Evolutionary conservation across 2,888 invertebrate species (phyloP).

Genomic region (Deilephila porcellus): DNA sequence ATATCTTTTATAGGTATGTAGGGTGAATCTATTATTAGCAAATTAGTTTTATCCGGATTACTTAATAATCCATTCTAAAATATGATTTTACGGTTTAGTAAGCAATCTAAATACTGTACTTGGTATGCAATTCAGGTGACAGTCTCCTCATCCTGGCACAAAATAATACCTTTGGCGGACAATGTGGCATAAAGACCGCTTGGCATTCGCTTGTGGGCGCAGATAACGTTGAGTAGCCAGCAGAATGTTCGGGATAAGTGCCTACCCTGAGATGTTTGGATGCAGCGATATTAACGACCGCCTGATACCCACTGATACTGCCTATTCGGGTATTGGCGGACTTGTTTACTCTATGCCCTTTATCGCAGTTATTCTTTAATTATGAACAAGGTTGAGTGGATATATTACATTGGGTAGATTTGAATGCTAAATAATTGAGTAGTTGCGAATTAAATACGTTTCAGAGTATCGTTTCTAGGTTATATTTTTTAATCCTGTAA

Average conservation of each 20-base stretch:
- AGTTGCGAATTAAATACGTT: no score
- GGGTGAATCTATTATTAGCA: no score
- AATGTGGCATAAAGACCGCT: constrained; percentile 56
- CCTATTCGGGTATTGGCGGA: background rate
- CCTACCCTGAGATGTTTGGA: constrained; percentile 32
- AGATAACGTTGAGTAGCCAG: constrained; percentile 53
- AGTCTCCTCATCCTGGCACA: constrained; percentile 36
- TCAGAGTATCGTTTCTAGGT: no score
- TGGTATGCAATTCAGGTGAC: constrained; percentile 28
- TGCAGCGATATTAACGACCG: constrained; percentile 30
- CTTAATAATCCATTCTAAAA: no score
- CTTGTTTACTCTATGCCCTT: background rate
- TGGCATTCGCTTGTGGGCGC: constrained; percentile 49
- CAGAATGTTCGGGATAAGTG: constrained; percentile 45
- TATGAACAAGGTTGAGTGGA: background rate
- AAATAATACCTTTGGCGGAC: constrained; percentile 47
- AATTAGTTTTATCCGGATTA: no score
- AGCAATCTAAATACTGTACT: background rate
- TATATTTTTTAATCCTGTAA: no score
- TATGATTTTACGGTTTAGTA: no score
- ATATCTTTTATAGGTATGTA: no score
- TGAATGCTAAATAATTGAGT: no score
- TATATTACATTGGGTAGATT: background rate
- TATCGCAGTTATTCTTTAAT: background rate
- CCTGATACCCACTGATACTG: constrained; percentile 9